Conservation (phyloP, 2,888 invertebrate genomes). For the Temnothorax unifasciatus region DNA sequence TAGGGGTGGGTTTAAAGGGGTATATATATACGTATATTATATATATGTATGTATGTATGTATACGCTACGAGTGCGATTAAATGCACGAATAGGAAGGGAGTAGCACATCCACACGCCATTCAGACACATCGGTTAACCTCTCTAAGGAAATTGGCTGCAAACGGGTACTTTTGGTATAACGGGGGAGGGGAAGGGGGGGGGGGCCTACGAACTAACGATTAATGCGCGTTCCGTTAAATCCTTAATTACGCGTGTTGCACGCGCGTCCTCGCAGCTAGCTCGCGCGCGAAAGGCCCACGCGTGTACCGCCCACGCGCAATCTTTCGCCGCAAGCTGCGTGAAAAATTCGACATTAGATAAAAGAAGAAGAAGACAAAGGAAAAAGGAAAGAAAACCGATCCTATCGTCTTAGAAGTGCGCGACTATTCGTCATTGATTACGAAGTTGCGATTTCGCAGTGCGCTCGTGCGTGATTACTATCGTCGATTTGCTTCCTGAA, state of each 20-base stretch:
- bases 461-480: constrained; percentile 51
- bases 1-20: constrained; percentile 4
- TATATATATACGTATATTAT: constrained; percentile 17
- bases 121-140: constrained; percentile 75
- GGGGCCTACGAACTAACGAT: constrained; percentile 76
- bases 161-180: constrained; percentile 68
- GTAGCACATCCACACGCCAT: constrained; percentile 79
- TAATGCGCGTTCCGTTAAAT: constrained; percentile 63
- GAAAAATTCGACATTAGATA: constrained; percentile 13
- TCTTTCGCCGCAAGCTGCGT: constrained; percentile 14
- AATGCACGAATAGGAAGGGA: constrained; percentile 69
- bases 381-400: constrained; percentile 35
- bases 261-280: constrained; percentile 11
- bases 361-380: not conserved
- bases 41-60: constrained; percentile 28
- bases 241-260: constrained; percentile 65
- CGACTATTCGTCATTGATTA: constrained; percentile 45
- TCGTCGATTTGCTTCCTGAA: constrained; percentile 54
- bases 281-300: constrained; percentile 28
- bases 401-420: constrained; percentile 26
- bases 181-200: not conserved
- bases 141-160: constrained; percentile 69
- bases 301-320: constrained; percentile 47
- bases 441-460: constrained; percentile 56
- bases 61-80: constrained; percentile 65